These are phyloP conservation scores for Rhaphigaster nebulosa DNA, from an alignment of 2,888 invertebrate species.

Conservation along the genomic window DNA sequence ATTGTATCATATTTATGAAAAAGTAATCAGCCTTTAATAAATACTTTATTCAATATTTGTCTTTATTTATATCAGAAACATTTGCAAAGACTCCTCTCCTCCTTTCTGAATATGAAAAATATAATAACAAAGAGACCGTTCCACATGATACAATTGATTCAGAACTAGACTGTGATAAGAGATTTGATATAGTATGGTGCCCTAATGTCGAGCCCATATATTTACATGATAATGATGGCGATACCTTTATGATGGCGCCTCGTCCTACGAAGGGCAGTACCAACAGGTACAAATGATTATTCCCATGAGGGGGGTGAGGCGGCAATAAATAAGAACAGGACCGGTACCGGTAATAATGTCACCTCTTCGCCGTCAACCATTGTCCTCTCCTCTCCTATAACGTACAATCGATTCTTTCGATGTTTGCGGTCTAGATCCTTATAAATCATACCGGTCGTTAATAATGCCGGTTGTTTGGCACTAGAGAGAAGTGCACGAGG, in stretches of 20 bases:
- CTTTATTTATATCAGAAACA: too few relatives aligned
- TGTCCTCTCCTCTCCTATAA: neutral
- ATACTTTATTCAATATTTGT: too few relatives aligned
- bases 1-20: too few relatives aligned
- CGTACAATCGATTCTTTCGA: conserved; percentile 14
- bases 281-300: conserved; percentile 30
- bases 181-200: neutral
- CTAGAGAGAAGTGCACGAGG: neutral
- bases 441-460: neutral
- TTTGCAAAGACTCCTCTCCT: too few relatives aligned
- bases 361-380: neutral
- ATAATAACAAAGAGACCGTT: neutral
- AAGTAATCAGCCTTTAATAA: too few relatives aligned
- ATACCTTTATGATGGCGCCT: neutral
- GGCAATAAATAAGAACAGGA: conserved; percentile 25
- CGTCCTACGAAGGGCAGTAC: neutral
- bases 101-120: too few relatives aligned
- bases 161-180: neutral
- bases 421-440: neutral
- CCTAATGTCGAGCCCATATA: neutral
- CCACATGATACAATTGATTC: neutral
- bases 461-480: neutral
- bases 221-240: conserved; percentile 13
- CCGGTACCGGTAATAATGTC: neutral
- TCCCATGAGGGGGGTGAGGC: conserved; percentile 29